These are phyloP conservation scores for Plestiodon gilberti DNA, from an alignment of 2,113 vertebrate genomes.

Conservation along the genomic window DNA sequence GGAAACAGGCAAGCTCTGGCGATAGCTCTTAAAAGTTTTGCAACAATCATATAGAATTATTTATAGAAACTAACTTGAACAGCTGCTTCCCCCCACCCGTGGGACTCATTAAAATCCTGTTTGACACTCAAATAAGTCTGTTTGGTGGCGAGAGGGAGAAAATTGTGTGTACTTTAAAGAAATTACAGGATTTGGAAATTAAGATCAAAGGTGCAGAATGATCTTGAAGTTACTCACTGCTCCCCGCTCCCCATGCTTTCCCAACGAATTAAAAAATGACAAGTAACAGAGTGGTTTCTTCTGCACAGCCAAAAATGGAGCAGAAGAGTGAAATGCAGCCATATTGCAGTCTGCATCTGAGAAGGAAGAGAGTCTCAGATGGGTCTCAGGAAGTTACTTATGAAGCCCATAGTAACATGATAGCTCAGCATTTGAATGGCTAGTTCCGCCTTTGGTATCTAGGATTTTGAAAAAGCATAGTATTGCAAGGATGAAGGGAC, in stretches of 20 bases:
- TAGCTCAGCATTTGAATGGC: conserved; percentile 21
- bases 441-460: not conserved
- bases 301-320: conserved; percentile 46
- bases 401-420: not conserved
- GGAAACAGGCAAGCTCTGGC: conserved; percentile 23
- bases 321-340: conserved; percentile 42
- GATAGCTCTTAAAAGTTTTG: conserved; percentile 53
- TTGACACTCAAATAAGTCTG: conserved; percentile 66
- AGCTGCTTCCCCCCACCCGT: conserved; percentile 61
- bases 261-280: conserved; percentile 52
- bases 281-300: conserved; percentile 31
- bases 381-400: not conserved
- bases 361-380: conserved; percentile 28
- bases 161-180: conserved; percentile 53
- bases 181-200: conserved; percentile 61
- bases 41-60: conserved; percentile 68
- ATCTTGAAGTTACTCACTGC: conserved; percentile 53
- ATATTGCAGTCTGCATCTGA: conserved; percentile 46
- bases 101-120: conserved; percentile 61
- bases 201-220: conserved; percentile 64
- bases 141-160: conserved; percentile 50
- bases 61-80: conserved; percentile 69
- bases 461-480: not conserved
- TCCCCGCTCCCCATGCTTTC: conserved; percentile 46
- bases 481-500: not conserved